A percentile compares a stretch with the other conserved stretches of the same genome.
phyloP scores from a whole-genome alignment of 2,797 vertebrate genomes.

The Leptodactylus fallax region DNA sequence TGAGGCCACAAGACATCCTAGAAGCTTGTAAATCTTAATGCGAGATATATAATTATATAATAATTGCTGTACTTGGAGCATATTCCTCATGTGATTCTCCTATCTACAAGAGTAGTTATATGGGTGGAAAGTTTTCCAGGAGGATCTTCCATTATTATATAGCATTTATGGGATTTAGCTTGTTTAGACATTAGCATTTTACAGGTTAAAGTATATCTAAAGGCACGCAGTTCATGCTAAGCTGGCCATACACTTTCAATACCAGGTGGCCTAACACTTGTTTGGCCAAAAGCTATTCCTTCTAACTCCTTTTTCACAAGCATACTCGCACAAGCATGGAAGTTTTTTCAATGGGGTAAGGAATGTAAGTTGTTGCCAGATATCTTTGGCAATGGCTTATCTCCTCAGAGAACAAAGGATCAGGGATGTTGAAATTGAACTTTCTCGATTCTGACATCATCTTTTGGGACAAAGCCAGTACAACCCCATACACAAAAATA shows the following conservation, averaged over 20 bases:
- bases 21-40: background rate
- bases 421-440: no score
- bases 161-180: background rate
- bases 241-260: background rate
- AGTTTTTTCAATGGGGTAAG: no score
- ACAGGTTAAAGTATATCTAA: background rate
- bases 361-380: no score
- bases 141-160: background rate
- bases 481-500: no score
- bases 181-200: background rate
- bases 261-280: no score
- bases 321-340: no score
- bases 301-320: no score
- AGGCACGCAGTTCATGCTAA: background rate
- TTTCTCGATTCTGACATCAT: no score
- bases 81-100: background rate
- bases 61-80: background rate
- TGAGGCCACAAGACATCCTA: background rate
- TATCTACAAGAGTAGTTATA: background rate
- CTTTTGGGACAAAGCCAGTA: no score
- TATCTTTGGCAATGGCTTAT: no score
- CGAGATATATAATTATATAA: constrained; percentile 5
- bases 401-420: no score
- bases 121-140: background rate
- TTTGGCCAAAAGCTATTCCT: no score